Percentiles rank a stretch among this genome's conserved stretches.
phyloP scores from a whole-genome alignment of 1,140 invertebrate species.

The Camponotus pennsylvanicus region DNA sequence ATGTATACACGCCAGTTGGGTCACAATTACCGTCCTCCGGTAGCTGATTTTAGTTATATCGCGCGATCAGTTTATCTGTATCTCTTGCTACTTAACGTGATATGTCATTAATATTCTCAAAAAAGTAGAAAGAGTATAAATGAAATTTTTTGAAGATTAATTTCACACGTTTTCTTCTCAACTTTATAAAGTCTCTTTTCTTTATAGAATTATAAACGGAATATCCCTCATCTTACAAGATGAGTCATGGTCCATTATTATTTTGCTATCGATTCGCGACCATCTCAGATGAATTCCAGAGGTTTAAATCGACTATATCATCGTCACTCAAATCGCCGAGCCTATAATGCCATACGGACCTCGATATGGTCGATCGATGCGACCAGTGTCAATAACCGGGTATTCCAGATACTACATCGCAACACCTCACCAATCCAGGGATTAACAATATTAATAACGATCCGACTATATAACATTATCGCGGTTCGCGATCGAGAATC shows the following conservation, averaged over 20 bases:
- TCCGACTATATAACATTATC: constrained; percentile 36
- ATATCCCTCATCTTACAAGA: not conserved
- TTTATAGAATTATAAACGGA: not conserved
- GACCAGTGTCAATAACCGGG: constrained; percentile 41
- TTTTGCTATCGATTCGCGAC: constrained; percentile 10
- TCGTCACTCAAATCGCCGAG: constrained; percentile 18
- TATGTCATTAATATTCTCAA: not conserved
- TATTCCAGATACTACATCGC: constrained; percentile 37
- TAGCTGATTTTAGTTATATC: constrained; percentile 60
- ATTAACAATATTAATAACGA: constrained; percentile 60
- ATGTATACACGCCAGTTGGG: constrained; percentile 47
- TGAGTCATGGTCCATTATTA: constrained; percentile 20
- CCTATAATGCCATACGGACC: not conserved
- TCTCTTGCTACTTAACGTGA: not conserved
- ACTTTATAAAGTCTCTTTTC: not conserved
- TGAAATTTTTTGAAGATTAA: not conserved
- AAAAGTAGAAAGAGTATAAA: not conserved
- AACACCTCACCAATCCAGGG: constrained; percentile 18
- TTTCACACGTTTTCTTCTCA: not conserved
- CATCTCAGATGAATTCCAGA: constrained; percentile 24
- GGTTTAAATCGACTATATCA: constrained; percentile 18
- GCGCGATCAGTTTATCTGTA: constrained; percentile 47
- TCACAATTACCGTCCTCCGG: constrained; percentile 61
- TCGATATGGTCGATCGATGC: constrained; percentile 25
- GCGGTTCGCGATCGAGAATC: constrained; percentile 29